These are phyloP conservation scores for Drosophila histrio DNA, from an alignment of 2,888 invertebrate species.

Conservation along the genomic window DNA sequence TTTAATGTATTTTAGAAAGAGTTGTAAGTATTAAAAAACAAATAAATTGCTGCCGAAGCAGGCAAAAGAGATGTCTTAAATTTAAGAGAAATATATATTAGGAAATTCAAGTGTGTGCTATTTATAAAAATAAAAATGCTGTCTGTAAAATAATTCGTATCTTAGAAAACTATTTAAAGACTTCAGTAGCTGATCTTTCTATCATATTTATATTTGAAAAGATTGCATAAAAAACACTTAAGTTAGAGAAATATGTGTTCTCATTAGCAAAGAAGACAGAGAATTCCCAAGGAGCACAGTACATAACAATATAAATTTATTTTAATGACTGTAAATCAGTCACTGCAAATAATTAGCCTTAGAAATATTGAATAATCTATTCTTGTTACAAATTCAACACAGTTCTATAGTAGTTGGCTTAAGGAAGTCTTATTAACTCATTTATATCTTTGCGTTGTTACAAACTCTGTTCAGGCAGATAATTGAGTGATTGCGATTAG, in stretches of 20 bases:
- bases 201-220: too few relatives aligned
- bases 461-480: constrained; percentile 9
- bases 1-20: neutral
- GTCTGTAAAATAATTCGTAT: too few relatives aligned
- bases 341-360: neutral
- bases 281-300: too few relatives aligned
- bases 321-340: neutral
- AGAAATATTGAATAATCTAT: too few relatives aligned
- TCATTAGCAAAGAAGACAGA: neutral
- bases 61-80: too few relatives aligned
- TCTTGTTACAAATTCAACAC: neutral
- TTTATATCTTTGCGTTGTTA: neutral
- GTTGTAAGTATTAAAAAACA: neutral
- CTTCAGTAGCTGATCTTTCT: too few relatives aligned
- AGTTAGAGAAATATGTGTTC: neutral
- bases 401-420: neutral
- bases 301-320: too few relatives aligned
- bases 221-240: neutral
- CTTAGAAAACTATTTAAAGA: too few relatives aligned
- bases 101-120: too few relatives aligned
- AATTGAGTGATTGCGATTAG: constrained; percentile 59
- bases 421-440: neutral
- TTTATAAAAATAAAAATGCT: too few relatives aligned
- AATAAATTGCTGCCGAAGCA: too few relatives aligned
- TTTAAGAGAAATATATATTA: too few relatives aligned